These are phyloP conservation scores for Sebastes kiyomatsui DNA, from an alignment of 2,797 vertebrate species.

Conservation along the genomic window DNA sequence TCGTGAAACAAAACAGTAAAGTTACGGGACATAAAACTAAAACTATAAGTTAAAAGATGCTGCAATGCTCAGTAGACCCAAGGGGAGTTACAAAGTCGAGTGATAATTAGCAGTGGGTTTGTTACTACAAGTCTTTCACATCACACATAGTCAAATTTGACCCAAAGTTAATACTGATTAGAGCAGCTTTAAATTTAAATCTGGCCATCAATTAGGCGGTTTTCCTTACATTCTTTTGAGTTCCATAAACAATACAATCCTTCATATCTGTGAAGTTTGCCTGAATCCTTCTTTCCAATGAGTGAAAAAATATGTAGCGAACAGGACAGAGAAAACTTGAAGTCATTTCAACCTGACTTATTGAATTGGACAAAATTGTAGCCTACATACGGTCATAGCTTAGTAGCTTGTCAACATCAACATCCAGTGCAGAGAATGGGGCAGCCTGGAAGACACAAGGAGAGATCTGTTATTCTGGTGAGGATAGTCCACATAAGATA, in stretches of 20 bases:
- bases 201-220: neutral
- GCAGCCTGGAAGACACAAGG: constrained; percentile 67
- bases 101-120: neutral
- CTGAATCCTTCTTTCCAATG: neutral
- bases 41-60: too few species aligned
- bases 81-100: neutral
- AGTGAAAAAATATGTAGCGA: neutral
- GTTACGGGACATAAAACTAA: too few species aligned
- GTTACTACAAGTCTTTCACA: neutral
- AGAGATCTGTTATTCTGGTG: neutral
- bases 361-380: neutral
- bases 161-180: neutral
- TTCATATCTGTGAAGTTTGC: neutral
- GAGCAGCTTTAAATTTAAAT: neutral
- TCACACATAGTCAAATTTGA: neutral
- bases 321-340: neutral
- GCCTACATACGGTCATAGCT: constrained; percentile 33
- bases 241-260: neutral
- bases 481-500: neutral
- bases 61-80: neutral
- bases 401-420: constrained; percentile 65
- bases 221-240: neutral
- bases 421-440: constrained; percentile 77
- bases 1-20: too few species aligned
- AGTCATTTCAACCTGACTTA: neutral